phyloP scores from a whole-genome alignment of 2,113 vertebrate species.

The Equus przewalskii region DNA sequence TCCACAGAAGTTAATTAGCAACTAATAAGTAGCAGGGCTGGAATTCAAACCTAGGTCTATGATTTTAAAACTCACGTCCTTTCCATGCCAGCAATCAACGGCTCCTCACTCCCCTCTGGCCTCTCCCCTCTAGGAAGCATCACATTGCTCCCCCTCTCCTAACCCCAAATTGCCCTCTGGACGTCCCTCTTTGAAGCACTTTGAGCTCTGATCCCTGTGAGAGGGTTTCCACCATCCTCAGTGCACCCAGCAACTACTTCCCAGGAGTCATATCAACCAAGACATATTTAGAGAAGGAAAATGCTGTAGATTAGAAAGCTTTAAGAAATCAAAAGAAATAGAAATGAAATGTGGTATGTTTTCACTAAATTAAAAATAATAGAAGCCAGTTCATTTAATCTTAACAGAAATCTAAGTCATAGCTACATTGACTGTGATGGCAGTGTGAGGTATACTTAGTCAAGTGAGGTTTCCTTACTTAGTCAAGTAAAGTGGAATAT shows the following conservation, averaged over 20 bases:
- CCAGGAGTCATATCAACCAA: background rate
- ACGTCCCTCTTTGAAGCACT: background rate
- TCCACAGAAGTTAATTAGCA: background rate
- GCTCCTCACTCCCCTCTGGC: background rate
- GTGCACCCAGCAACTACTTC: background rate
- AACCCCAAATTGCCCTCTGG: rapidly evolving
- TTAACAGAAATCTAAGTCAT: slow-evolving; percentile 6
- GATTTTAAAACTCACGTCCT: background rate
- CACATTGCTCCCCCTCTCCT: background rate
- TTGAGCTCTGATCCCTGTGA: background rate
- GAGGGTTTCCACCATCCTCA: background rate
- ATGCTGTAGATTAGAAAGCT: background rate
- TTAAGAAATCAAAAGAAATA: slow-evolving; percentile 35
- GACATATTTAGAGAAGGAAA: background rate
- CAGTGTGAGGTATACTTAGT: background rate
- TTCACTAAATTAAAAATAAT: background rate
- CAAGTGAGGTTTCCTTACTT: too few species aligned
- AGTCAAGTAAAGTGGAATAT: background rate
- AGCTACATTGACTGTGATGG: slow-evolving; percentile 14
- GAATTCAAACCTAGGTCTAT: background rate
- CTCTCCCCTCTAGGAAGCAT: background rate
- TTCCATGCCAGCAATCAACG: background rate
- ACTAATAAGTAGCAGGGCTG: background rate
- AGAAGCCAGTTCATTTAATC: background rate
- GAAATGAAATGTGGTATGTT: background rate